Conservation (phyloP, 64 coral and sea anemone genomes). For the Platygyra sinensis region DNA sequence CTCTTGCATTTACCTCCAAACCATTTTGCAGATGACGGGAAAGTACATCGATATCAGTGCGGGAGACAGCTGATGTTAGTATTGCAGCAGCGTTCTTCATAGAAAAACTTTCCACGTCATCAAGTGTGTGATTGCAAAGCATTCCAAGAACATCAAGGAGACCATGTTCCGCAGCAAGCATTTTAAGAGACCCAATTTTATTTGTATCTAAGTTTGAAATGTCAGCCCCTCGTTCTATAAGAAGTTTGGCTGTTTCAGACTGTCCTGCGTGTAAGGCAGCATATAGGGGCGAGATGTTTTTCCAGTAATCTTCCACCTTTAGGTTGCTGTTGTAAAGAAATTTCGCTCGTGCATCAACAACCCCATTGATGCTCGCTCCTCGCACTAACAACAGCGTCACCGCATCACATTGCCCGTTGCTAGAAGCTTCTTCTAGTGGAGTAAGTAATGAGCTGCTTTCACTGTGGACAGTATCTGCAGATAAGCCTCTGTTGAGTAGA, state of each 20-base stretch:
- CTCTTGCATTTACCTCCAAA: not conserved
- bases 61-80: too few species aligned
- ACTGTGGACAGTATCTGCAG: not conserved
- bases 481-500: slow-evolving; percentile 2
- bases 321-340: not conserved
- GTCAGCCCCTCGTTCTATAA: not conserved
- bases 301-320: not conserved
- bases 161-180: not conserved
- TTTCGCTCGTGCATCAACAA: not conserved
- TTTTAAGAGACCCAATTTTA: not conserved
- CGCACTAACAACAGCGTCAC: not conserved
- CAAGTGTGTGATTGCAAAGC: not conserved
- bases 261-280: not conserved
- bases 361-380: slow-evolving; percentile 9
- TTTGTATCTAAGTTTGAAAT: not conserved
- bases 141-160: not conserved
- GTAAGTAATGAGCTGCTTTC: not conserved
- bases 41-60: too few species aligned
- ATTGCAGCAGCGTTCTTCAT: not conserved
- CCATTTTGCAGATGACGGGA: not conserved
- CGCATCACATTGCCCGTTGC: not conserved
- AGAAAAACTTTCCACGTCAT: not conserved
- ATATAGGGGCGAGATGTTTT: not conserved
- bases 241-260: slow-evolving; percentile 1
- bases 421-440: not conserved